Evolutionary conservation across 2,888 invertebrate genomes (phyloP), one percentile per base, ranked within the genome.

Genomic region (Stenchaetothrips biformis): DNA sequence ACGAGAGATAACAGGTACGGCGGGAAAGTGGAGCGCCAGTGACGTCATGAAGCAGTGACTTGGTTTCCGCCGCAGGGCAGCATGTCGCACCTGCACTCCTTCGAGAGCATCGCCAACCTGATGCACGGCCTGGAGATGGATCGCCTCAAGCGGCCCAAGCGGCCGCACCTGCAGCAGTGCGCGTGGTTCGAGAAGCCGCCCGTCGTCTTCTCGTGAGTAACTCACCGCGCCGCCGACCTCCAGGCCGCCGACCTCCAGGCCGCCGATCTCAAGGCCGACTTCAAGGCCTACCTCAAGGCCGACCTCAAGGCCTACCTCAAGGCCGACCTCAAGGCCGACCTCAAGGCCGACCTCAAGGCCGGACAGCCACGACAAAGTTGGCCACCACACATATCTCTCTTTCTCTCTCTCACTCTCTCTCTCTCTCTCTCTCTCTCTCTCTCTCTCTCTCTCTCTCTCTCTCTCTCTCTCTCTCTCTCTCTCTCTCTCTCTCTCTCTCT

Each of bases 81-180:
- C 18, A 74, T 74, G 67, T 25, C 67, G 67, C 21, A 74, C 21
- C 67, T 74, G 6, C 67, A 74, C 67, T 74, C 67, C 21, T 74
- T 74, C 67, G 67, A 74, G 21, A 25, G 21, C 21, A 21, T 74
- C 21, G 67, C 67, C 25, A 74, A 74, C 67, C 25, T 74, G 21
- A 74, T 74, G 25, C 67, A 74, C 67, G 67, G 25, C 9, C 67
- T 25, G 67, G 67, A 74, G 25, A 21, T 74, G 67, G 67, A 74
- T 7, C 21, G 25, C 21, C 21, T 59, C 18, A 59, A 18, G 59
- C 11, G 59, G 16, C 16, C 6, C 59, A 18, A 11, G 11, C 67
- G 21, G 21, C 25, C 21, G 67, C 9, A 7, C 21, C 67, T 25
- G 67, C 8, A 11, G 25, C 67, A 7, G 25, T 11, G 25, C 67